Base-by-base conservation (phyloP, 2,888 invertebrate species). In the Epinotia brunnichana region DNA sequence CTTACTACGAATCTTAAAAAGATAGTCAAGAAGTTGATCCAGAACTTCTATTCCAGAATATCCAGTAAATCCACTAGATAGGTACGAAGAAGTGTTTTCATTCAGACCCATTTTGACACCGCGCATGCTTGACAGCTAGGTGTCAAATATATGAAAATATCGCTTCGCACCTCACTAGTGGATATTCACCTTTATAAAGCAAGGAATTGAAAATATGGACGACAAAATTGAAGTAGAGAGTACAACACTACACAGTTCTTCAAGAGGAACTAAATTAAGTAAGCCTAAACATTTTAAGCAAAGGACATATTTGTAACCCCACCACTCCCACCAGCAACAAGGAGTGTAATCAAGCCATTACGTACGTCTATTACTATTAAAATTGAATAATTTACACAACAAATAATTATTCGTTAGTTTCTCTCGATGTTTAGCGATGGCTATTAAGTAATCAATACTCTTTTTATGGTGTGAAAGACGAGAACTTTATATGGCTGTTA, bases 401-500 rank as follows among this genome's bases (percentile, higher is more conserved):
- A 48, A 69, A 53, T 51, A 60, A 51, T 60, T 51, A n/a, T 60
- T 56, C 17, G 29, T 10, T 13, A 63, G 57, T 51, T 57, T 63
- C 63, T 63, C 39, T 67, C 35, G 13, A 39, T 70, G 57, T 39
- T 11, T 35, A 15, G 19, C 63, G 39, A 57, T 51, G n/a, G n/a
- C 35, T 63, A 69, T 70, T 57, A 63, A 64, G 19, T 44, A 35
- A 56, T 63, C 57, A 2, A 10, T 24, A n/a, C 24, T 29, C 24
- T 63, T 56, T 57, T 70, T 63, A 48, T 56, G 48, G 48, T 56
- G 62, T 7, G 19, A 63, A 29, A 29, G 48, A 63, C 15, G 51
- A 11, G 48, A 63, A 51, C 62, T 51, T 63, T 29, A 63, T 1
- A 63, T 3, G 35, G 59, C 17, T 4, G 39, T 17, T 5, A 57